These are phyloP conservation scores for Actinia equina DNA, from an alignment of 64 coral and sea anemone genomes.

Conservation along the genomic window DNA sequence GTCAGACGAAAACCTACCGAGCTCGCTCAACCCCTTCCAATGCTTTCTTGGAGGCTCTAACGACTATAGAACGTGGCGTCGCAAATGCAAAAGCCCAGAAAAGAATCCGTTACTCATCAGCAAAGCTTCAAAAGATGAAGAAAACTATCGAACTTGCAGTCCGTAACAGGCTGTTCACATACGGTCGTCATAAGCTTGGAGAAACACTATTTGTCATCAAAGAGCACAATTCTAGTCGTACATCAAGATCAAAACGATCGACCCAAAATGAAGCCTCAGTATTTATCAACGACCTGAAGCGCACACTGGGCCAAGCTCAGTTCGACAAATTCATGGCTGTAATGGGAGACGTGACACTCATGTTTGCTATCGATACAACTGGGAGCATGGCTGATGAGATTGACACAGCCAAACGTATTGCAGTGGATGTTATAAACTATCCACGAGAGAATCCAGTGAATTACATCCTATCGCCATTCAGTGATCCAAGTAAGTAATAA, in stretches of 20 bases:
- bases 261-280: not conserved
- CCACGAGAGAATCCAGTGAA: no score
- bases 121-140: slow-evolving; percentile 41
- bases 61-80: slow-evolving; percentile 58
- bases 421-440: not conserved
- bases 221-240: not conserved
- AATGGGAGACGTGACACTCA: slow-evolving; percentile 7
- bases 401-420: slow-evolving; percentile 22
- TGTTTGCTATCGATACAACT: slow-evolving; percentile 33
- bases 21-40: slow-evolving; percentile 45
- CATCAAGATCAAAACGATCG: not conserved
- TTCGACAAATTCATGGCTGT: slow-evolving; percentile 42
- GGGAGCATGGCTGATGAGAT: slow-evolving; percentile 34
- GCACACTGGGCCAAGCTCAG: not conserved
- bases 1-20: slow-evolving; percentile 44
- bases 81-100: slow-evolving; percentile 33
- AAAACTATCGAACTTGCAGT: not conserved
- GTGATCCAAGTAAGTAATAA: no score
- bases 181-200: slow-evolving; percentile 5
- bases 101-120: not conserved
- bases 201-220: slow-evolving; percentile 10
- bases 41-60: slow-evolving; percentile 60
- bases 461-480: no score
- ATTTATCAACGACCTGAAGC: not conserved
- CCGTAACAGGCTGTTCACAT: not conserved